Evolutionary conservation across 1,140 invertebrate species (phyloP).

Genomic region (Drosophila rhopaloa): DNA sequence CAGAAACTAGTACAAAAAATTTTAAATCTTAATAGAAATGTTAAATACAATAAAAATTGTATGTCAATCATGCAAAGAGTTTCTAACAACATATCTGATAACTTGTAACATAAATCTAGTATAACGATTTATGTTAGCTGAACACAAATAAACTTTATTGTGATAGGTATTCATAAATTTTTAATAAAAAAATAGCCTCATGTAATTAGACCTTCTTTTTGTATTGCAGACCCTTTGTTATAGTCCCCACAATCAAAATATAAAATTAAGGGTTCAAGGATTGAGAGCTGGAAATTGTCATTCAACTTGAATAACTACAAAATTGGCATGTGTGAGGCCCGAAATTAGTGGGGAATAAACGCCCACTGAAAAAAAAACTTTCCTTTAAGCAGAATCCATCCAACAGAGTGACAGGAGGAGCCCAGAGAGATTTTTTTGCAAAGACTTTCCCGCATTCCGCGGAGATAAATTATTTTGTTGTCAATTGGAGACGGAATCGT

Average conservation of each 20-base stretch:
- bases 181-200: too few species aligned
- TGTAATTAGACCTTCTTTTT: too few species aligned
- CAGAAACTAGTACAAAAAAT: too few species aligned
- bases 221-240: background rate
- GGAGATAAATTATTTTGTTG: slow-evolving; percentile 71
- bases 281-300: slow-evolving; percentile 2
- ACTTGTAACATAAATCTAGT: too few species aligned
- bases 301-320: background rate
- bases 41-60: too few species aligned
- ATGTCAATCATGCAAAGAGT: too few species aligned
- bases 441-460: slow-evolving; percentile 58
- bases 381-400: slow-evolving; percentile 47
- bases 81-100: too few species aligned
- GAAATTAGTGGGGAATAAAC: slow-evolving; percentile 10
- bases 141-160: too few species aligned
- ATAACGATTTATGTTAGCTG: too few species aligned
- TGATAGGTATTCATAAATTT: too few species aligned
- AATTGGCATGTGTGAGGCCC: slow-evolving; percentile 18
- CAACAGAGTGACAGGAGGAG: slow-evolving; percentile 35
- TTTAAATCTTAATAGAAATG: too few species aligned
- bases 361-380: slow-evolving; percentile 27
- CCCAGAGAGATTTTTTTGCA: slow-evolving; percentile 25
- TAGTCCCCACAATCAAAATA: background rate
- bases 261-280: background rate
- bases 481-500: slow-evolving; percentile 62